These are phyloP conservation scores for Rhynchomys soricoides DNA, from an alignment of 2,113 vertebrate genomes.

Conservation along the genomic window DNA sequence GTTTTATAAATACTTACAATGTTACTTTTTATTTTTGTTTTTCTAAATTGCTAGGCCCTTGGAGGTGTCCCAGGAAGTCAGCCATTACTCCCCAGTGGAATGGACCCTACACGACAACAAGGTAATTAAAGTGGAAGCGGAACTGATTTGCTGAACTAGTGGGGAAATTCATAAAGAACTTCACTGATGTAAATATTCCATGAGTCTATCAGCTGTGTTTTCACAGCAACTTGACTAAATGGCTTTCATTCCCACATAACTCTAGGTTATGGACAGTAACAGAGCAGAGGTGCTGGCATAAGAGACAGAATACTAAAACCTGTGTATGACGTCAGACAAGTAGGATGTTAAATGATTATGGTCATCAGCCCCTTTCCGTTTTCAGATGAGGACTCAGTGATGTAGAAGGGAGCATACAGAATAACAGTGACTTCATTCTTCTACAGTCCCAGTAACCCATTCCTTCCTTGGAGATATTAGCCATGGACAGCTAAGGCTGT, in stretches of 20 bases:
- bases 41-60: constrained; percentile 88
- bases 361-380: background rate
- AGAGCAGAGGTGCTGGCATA: background rate
- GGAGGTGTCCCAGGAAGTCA: constrained; percentile 96
- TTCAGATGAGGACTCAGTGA: background rate
- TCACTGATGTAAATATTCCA: background rate
- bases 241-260: background rate
- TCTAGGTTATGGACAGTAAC: background rate
- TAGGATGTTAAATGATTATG: background rate
- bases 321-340: background rate
- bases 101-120: constrained; percentile 98
- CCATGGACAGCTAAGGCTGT: background rate
- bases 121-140: constrained; percentile 84
- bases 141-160: background rate
- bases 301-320: background rate
- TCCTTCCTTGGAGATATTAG: background rate
- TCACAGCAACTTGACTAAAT: constrained; percentile 24
- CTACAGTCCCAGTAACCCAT: background rate
- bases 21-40: constrained; percentile 38
- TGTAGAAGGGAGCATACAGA: background rate
- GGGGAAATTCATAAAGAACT: background rate
- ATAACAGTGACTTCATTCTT: background rate
- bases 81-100: constrained; percentile 95
- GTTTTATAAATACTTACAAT: constrained; percentile 53
- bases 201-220: background rate